Percentiles rank a stretch among this genome's conserved stretches.
These are phyloP conservation scores for Turritopsis dohrnii DNA, from an alignment of 30 jellyfish, hydroid and myxozoan genomes.

Conservation along the genomic window DNA sequence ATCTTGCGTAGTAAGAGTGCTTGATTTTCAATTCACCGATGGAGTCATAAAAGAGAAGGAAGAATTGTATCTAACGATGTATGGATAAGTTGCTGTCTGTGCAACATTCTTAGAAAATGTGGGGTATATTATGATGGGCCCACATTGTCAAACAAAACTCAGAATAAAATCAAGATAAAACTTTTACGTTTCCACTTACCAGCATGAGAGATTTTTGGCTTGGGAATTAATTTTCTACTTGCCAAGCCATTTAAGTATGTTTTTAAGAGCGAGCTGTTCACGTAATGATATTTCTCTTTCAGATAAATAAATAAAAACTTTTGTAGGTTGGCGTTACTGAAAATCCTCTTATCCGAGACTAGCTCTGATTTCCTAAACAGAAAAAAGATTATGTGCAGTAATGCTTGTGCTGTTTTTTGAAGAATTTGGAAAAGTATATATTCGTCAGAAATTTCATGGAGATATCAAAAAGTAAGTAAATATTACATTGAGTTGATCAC, in stretches of 20 bases:
- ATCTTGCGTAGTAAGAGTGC: too few species aligned
- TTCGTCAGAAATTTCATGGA: not conserved
- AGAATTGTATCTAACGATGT: too few species aligned
- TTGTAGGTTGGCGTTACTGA: slow-evolving; percentile 33
- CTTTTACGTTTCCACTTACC: slow-evolving; percentile 20
- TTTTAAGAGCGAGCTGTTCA: slow-evolving; percentile 27
- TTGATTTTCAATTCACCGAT: too few species aligned
- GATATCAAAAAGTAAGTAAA: too few species aligned
- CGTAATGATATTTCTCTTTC: slow-evolving; percentile 33
- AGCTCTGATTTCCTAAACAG: slow-evolving; percentile 41
- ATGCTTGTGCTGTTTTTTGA: too few species aligned
- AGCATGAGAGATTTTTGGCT: slow-evolving; percentile 35
- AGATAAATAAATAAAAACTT: slow-evolving; percentile 28
- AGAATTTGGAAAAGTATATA: too few species aligned
- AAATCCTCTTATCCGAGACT: slow-evolving; percentile 57
- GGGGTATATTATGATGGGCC: too few species aligned
- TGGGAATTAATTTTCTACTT: slow-evolving; percentile 35
- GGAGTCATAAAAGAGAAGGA: too few species aligned
- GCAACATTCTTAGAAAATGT: not conserved
- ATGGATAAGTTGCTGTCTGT: too few species aligned
- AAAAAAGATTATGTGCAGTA: not conserved
- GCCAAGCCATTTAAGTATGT: slow-evolving; percentile 45
- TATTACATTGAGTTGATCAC: not conserved
- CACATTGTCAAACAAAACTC: not conserved
- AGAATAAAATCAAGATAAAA: not conserved